A percentile compares a stretch with the other conserved stretches of the same genome.
Evolutionary conservation across 2,797 vertebrate genomes (phyloP).

Genomic region (Odontamblyopus lacepedii): DNA sequence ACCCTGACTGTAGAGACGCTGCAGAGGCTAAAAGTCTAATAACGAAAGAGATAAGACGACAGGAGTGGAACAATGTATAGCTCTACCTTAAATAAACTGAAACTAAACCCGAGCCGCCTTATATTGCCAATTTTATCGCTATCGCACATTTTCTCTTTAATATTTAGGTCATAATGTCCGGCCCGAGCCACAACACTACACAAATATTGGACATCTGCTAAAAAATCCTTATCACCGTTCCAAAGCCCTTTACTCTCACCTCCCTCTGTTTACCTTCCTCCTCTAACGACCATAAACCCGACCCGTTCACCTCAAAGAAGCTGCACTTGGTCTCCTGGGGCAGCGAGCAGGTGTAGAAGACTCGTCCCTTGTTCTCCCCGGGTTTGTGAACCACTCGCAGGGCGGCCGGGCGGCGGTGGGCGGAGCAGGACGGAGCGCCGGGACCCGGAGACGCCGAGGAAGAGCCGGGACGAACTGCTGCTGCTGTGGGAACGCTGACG

Average conservation of each 20-base stretch:
- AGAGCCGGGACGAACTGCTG: constrained; percentile 19
- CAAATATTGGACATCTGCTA: not conserved
- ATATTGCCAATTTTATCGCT: too few species aligned
- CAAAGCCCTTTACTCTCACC: not conserved
- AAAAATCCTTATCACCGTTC: not conserved
- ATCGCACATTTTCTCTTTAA: too few species aligned
- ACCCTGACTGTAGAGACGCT: too few species aligned
- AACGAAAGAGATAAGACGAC: too few species aligned
- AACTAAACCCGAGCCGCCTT: too few species aligned
- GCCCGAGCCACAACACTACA: too few species aligned
- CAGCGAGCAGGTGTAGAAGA: constrained; percentile 87
- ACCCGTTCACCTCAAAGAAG: constrained; percentile 87
- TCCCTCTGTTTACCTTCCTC: not conserved
- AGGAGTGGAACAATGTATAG: too few species aligned
- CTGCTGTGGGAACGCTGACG: constrained; percentile 68
- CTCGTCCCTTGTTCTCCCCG: constrained; percentile 89
- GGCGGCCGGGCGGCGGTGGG: constrained; percentile 76
- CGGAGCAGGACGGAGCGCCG: constrained; percentile 76
- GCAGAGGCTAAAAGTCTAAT: too few species aligned
- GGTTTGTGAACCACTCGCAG: constrained; percentile 88
- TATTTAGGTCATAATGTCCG: too few species aligned
- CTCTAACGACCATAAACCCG: not conserved
- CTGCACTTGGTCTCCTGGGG: constrained; percentile 81
- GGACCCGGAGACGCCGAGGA: constrained; percentile 25
- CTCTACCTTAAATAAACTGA: too few species aligned